Percentiles rank a stretch among this genome's conserved stretches.
Conservation (phyloP, 2,113 vertebrate species). For the Grammomys dolichurus region DNA sequence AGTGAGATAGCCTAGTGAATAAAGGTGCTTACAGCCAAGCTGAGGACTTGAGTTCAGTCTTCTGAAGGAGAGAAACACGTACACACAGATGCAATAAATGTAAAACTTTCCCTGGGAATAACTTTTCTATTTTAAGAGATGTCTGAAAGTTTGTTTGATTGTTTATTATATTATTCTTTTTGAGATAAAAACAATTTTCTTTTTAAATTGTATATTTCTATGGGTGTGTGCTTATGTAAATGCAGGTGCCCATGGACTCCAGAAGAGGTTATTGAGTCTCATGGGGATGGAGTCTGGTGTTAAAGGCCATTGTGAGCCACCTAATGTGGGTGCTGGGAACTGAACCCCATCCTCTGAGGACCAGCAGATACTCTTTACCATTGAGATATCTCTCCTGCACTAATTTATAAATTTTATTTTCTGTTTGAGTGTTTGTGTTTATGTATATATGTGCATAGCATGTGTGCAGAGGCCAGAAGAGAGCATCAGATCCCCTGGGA, state of each 20-base stretch:
- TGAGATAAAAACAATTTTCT: neutral
- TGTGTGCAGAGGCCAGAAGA: neutral
- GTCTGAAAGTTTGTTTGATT: neutral
- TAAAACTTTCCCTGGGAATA: neutral
- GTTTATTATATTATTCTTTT: neutral
- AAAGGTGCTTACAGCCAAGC: neutral
- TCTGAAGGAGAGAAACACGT: neutral
- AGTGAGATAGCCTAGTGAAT: neutral
- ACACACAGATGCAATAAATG: too few species aligned
- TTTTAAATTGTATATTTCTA: neutral
- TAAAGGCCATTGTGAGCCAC: neutral
- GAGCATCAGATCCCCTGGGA: neutral
- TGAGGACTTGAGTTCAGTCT: neutral
- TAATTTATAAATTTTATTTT: neutral
- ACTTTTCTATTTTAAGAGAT: neutral
- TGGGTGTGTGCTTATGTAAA: neutral
- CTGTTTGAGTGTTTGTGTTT: neutral
- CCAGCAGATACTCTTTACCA: neutral
- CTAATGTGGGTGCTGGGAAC: neutral
- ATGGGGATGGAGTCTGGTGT: too few species aligned
- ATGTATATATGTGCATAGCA: neutral
- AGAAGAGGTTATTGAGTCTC: neutral
- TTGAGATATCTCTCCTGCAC: neutral
- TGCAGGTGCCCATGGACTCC: neutral
- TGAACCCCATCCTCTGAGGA: neutral